Evolutionary conservation across 2,888 invertebrate species (phyloP).

Genomic region (Clivina fossor): DNA sequence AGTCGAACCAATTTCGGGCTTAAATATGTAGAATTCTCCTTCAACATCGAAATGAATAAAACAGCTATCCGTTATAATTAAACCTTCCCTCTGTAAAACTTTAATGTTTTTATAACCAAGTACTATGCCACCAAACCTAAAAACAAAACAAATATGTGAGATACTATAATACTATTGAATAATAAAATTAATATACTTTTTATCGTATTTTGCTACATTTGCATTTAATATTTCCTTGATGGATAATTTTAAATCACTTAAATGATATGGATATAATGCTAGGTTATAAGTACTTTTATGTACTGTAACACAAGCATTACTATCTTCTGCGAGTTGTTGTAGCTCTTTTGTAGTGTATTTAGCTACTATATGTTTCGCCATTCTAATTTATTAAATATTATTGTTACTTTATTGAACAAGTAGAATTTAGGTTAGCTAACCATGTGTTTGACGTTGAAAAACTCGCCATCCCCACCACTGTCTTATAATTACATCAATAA

Average conservation of each 20-base stretch:
- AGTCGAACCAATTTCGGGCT: conserved; percentile 62
- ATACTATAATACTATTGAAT: conserved; percentile 2
- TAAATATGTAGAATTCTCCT: conserved; percentile 70
- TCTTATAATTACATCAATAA: no score
- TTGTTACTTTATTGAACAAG: conserved; percentile 23
- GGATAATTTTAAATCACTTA: conserved; percentile 61
- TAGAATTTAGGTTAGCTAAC: conserved; percentile 17
- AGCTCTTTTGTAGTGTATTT: conserved; percentile 60
- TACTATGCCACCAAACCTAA: conserved; percentile 67
- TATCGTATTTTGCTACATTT: conserved; percentile 63
- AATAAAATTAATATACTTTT: conserved; percentile 56
- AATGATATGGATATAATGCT: conserved; percentile 64
- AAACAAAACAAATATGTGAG: conserved; percentile 44
- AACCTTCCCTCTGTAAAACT: conserved; percentile 60
- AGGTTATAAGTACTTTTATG: conserved; percentile 61
- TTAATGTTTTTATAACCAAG: conserved; percentile 68
- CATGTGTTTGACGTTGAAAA: no score
- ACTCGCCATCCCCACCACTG: no score
- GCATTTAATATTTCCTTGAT: conserved; percentile 61
- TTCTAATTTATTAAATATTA: conserved; percentile 23
- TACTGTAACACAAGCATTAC: conserved; percentile 59
- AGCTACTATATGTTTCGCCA: conserved; percentile 33
- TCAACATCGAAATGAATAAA: conserved; percentile 67
- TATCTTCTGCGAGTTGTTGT: conserved; percentile 57
- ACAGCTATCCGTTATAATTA: conserved; percentile 62